These are phyloP conservation scores for Polymixis lichenea DNA, from an alignment of 2,888 invertebrate species.

Conservation along the genomic window DNA sequence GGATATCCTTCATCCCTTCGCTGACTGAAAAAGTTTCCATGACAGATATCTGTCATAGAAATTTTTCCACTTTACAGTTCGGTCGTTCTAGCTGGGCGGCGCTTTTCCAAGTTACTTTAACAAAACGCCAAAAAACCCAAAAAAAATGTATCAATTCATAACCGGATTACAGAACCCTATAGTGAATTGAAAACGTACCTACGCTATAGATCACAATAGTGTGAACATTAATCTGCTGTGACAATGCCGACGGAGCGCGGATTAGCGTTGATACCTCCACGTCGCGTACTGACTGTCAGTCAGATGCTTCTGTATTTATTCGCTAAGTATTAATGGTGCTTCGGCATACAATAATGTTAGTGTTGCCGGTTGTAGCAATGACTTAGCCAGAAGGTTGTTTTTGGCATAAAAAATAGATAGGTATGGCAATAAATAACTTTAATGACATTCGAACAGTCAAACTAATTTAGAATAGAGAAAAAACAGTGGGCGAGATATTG, in stretches of 20 bases:
- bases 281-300: slow-evolving; percentile 14
- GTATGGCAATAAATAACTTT: no score
- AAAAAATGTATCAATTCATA: background rate
- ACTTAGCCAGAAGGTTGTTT: background rate
- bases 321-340: slow-evolving; percentile 18
- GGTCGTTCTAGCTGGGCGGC: no score
- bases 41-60: background rate
- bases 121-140: no score
- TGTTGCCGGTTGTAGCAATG: background rate
- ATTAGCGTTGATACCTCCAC: slow-evolving; percentile 36
- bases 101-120: background rate
- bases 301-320: slow-evolving; percentile 28
- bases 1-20: background rate
- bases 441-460: no score
- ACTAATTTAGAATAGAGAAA: no score
- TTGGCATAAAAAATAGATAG: background rate
- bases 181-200: slow-evolving; percentile 14
- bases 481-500: no score
- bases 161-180: slow-evolving; percentile 7
- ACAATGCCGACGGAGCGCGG: slow-evolving; percentile 41
- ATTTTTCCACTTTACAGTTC: no score
- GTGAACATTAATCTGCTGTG: slow-evolving; percentile 42
- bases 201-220: slow-evolving; percentile 31
- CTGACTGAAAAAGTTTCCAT: background rate
- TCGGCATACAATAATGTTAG: background rate